Conservation (phyloP, 2,113 vertebrate genomes). For the Pungitius pungitius region DNA sequence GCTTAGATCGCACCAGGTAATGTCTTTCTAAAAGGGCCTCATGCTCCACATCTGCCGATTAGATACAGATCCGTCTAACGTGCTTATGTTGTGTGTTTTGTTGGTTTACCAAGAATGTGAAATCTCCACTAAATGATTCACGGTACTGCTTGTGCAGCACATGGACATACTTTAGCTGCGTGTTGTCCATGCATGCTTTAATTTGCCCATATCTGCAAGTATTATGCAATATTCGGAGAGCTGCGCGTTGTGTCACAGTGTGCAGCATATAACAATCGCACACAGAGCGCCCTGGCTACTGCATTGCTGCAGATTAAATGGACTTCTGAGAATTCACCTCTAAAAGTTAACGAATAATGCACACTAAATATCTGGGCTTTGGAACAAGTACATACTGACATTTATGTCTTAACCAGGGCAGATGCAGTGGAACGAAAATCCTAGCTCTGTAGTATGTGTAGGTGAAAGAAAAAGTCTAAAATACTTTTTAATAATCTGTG, state of each 20-base stretch:
- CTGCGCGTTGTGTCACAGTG: constrained; percentile 52
- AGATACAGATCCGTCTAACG: neutral
- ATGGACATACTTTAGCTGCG: neutral
- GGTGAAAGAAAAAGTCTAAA: neutral
- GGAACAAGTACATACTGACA: neutral
- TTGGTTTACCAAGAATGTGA: neutral
- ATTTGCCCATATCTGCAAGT: constrained; percentile 36
- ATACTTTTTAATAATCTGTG: neutral
- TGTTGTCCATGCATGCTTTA: constrained; percentile 8
- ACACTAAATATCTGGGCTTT: neutral
- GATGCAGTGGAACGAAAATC: neutral
- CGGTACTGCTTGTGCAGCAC: neutral
- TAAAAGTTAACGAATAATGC: constrained; percentile 3
- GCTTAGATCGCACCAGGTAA: constrained; percentile 2
- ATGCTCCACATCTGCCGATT: neutral
- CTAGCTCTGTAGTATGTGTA: neutral
- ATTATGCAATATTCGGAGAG: constrained; percentile 66
- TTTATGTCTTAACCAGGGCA: constrained; percentile 12
- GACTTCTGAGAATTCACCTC: neutral
- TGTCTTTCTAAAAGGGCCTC: constrained; percentile 20
- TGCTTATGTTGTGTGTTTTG: constrained; percentile 9
- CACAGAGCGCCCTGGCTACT: constrained; percentile 16
- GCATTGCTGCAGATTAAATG: constrained; percentile 25
- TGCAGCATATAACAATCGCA: constrained; percentile 35
- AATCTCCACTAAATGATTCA: constrained; percentile 13